Percentiles rank a stretch among this genome's conserved stretches.
Conservation (phyloP, 2,888 invertebrate genomes). For the Drosophila testacea region DNA sequence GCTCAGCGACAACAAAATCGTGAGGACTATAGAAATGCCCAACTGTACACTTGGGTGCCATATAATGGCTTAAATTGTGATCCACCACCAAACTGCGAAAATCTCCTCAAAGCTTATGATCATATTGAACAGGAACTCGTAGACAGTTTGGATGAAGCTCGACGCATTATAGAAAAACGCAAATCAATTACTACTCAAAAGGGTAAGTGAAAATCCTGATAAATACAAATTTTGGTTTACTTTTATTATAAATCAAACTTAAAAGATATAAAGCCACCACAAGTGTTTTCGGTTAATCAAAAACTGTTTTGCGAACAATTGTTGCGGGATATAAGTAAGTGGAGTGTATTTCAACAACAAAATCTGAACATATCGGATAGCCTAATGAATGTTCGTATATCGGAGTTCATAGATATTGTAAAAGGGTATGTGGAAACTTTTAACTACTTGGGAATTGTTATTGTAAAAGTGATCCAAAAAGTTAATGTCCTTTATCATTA, state of each 20-base stretch:
- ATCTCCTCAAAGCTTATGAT: background rate
- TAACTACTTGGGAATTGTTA: constrained; percentile 6
- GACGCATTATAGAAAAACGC: background rate
- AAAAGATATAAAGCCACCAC: too few species aligned
- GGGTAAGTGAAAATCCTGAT: background rate
- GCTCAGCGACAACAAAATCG: too few species aligned
- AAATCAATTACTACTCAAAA: background rate
- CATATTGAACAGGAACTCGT: background rate
- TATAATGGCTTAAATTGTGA: background rate
- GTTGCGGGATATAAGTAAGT: background rate
- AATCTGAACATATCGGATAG: background rate
- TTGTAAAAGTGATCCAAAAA: constrained; percentile 4
- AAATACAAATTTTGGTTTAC: background rate
- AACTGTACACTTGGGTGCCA: constrained; percentile 3
- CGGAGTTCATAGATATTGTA: background rate
- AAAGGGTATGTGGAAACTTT: constrained; percentile 2
- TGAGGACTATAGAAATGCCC: background rate
- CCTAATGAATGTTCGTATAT: background rate
- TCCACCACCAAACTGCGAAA: background rate
- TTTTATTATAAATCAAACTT: background rate
- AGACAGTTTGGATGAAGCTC: background rate
- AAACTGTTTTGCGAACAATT: background rate
- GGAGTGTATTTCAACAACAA: background rate
- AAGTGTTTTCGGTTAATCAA: background rate
- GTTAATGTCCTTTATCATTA: background rate